These are phyloP conservation scores for Coelogynopora nodosa DNA, from an alignment of 2,888 invertebrate species.

Conservation along the genomic window DNA sequence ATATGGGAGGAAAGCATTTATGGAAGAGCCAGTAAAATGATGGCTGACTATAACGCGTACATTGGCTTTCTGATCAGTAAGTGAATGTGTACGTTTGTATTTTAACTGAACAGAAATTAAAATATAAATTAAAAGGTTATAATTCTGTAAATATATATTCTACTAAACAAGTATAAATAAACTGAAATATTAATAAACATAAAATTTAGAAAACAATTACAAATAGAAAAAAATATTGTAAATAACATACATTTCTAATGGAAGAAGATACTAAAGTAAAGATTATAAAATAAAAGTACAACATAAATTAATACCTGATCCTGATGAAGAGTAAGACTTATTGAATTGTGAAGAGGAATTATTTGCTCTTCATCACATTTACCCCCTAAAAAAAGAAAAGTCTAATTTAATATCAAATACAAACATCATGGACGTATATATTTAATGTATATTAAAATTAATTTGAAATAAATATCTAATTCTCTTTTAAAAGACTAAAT, in stretches of 20 bases:
- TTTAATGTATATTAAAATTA: no score
- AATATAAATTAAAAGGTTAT: background rate
- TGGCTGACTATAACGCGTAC: background rate
- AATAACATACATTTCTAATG: background rate
- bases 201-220: background rate
- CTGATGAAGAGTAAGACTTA: background rate
- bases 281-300: no score
- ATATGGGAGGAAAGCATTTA: background rate
- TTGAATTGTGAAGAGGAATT: slow-evolving; percentile 21
- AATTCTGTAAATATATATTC: background rate
- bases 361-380: background rate
- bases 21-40: background rate
- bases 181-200: background rate
- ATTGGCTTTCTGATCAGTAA: no score
- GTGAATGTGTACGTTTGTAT: background rate
- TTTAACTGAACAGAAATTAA: no score
- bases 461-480: no score
- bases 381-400: background rate
- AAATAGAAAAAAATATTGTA: background rate
- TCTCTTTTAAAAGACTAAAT: no score
- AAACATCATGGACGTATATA: no score
- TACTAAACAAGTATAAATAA: background rate
- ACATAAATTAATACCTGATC: background rate
- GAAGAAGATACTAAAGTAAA: no score
- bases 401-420: no score